Base-by-base conservation (phyloP, 2,113 vertebrate species). In the Rousettus leschenaultii region DNA sequence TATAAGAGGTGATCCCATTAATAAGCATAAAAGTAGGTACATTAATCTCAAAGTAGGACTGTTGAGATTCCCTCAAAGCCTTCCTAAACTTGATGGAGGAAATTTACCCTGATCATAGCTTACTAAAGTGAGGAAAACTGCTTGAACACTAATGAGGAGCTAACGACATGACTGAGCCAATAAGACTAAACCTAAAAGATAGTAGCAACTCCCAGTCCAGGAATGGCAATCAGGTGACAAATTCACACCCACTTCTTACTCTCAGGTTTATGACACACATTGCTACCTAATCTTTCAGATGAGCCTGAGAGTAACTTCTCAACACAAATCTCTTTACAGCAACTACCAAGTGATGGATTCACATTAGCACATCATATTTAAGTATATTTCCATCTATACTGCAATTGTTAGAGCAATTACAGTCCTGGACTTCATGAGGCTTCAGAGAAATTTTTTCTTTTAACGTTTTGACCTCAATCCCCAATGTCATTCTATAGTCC, bases 101-200 rank as follows among this genome's bases (percentile, higher is more conserved):
- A 84, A 40, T 66, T 66, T 45, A 82, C 26, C 28, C 38, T 85
- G 30, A 18, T 66, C 51, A 33, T 73, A 88, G 53, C 45, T 83
- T 85, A 95, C 40, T 79, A 86, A 87, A 61, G 43, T 71, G 11
- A 96, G 61, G 13, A 19, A 86, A 96, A 15, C 38, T 82, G n/a
- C 15, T 15, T 94, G 65, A 89, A 94, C n/a, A 86, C 83, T 63
- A 94, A 2, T 80, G 61, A 94, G n/a, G 43, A 95, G 45, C 24
- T 85, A 26, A 16, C 21, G 40, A 86, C 28, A 92, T 26, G 6
- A 53, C 30, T 59, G 40, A 86, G 19, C 13, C 93, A 35, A 84
- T 40, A 33, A 5, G 18, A n/a, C 38, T 92, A 77, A 88, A 2
- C 30, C n/a, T 79, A 89, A 40, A 45, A 89, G 15, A 65, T 2